Conservation (phyloP, 92 coral and sea anemone species). For the Parazoanthus swiftii region DNA sequence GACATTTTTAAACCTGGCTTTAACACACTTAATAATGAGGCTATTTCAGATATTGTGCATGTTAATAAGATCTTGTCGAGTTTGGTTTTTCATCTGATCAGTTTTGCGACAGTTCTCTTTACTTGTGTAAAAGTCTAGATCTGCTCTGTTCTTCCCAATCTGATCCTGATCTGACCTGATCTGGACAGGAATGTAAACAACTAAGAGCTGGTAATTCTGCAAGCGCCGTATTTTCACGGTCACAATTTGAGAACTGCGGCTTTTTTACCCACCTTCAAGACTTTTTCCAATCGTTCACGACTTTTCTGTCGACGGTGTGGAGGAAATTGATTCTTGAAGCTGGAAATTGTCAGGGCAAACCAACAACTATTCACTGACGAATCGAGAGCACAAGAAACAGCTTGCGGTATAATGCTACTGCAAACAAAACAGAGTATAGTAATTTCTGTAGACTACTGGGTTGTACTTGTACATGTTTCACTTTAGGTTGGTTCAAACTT, state of each 20-base stretch:
- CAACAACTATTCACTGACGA: constrained; percentile 15
- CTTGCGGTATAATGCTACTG: constrained; percentile 6
- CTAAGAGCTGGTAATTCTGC: not conserved
- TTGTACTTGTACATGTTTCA: not conserved
- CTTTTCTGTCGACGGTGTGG: not conserved
- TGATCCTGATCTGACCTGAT: constrained; percentile 1
- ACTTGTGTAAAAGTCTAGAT: not conserved
- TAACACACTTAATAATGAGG: not conserved
- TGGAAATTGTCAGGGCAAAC: not conserved
- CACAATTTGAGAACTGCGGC: not conserved
- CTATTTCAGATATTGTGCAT: not conserved
- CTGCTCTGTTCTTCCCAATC: not conserved
- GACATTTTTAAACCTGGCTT: not conserved
- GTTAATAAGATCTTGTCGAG: too few species aligned
- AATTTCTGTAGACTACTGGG: not conserved
- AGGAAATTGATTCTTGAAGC: not conserved
- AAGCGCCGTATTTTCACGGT: not conserved
- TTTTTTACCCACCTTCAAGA: not conserved
- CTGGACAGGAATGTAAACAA: constrained; percentile 39
- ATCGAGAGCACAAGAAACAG: constrained; percentile 14
- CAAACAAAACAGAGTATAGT: constrained; percentile 20
- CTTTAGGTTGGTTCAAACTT: not conserved
- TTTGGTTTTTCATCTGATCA: not conserved
- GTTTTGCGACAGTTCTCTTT: not conserved
- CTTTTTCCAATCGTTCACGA: not conserved